Percentiles rank a stretch among this genome's conserved stretches.
These are phyloP conservation scores for Eubasilissa regina DNA, from an alignment of 1,140 invertebrate species.

Conservation along the genomic window DNA sequence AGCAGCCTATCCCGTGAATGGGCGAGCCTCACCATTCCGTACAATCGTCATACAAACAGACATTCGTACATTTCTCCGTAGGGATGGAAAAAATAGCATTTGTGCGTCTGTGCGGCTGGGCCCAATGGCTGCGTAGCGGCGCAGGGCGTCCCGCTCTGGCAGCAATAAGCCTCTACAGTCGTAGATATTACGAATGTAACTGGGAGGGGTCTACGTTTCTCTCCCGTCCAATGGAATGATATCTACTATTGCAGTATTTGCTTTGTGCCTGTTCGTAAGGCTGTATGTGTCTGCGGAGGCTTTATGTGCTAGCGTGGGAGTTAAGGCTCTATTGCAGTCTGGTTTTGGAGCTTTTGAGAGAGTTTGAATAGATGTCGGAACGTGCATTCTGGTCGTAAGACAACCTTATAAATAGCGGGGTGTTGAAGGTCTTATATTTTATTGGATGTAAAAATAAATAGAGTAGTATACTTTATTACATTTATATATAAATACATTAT, in stretches of 20 bases:
- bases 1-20: slow-evolving; percentile 46
- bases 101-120: slow-evolving; percentile 45
- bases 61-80: slow-evolving; percentile 52
- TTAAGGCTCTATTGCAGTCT: slow-evolving; percentile 43
- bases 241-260: slow-evolving; percentile 56
- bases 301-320: slow-evolving; percentile 30
- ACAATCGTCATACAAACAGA: slow-evolving; percentile 57
- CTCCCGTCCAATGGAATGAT: slow-evolving; percentile 58
- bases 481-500: background rate
- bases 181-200: slow-evolving; percentile 60
- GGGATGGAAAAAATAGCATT: slow-evolving; percentile 53
- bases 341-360: slow-evolving; percentile 37
- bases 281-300: slow-evolving; percentile 26
- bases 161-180: slow-evolving; percentile 57
- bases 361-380: slow-evolving; percentile 21
- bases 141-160: slow-evolving; percentile 37
- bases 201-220: slow-evolving; percentile 57
- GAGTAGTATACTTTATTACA: background rate
- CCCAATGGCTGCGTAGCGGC: slow-evolving; percentile 45
- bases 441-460: slow-evolving; percentile 7
- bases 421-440: background rate
- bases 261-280: slow-evolving; percentile 47
- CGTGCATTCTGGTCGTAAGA: slow-evolving; percentile 40
- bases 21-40: slow-evolving; percentile 30
- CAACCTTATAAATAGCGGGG: slow-evolving; percentile 8